Evolutionary conservation across 64 coral and sea anemone species (phyloP), one percentile per base, ranked within the genome.

Genomic region (Dendrophyllia cribrosa): DNA sequence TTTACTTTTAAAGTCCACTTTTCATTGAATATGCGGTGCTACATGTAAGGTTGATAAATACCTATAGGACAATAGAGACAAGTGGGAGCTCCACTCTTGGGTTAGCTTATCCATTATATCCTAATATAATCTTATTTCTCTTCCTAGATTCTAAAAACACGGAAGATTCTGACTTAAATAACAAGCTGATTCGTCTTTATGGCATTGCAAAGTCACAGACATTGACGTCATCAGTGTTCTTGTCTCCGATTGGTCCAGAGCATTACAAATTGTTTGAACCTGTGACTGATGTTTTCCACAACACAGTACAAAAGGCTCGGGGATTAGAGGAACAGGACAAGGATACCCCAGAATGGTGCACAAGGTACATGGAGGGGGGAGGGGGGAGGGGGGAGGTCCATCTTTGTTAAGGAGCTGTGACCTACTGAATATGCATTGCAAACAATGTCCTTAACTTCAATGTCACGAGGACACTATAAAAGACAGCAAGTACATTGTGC

Each of bases 241-340:
- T 62, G 45, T 93, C 97, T 34, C 90, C 96, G 1, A 95, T 99
- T 78, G 91, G 97, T 62, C 59, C 68, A 45, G 94, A 99, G 17
- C 97, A 93, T 20, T 96, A 96, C 76, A 85, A 81, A 75, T 51
- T 92, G 17, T 99, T 93, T 48, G 88, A 95, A 19, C 94, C 94
- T 45, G 75, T 99, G 77, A 65, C 64, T 4, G 88, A 83, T 66
- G 60, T 83, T 78, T 83, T 88, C 52, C 91, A 96, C 34, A 43
- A 76, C 6, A 53, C 10, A 19, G 51, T 96, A 50, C 87, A 88
- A n/a, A 59, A 72, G 66, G 77, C 83, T 25, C 64, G 55, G 56
- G 91, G 91, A 53, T 25, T 93, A 23, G 84, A 20, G 10, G 66
- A 70, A 45, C 34, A 17, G 3, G 91, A 86, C 11, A 60, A 14